phyloP scores from a whole-genome alignment of 2,113 vertebrate species.

The Malurus cyaneus region DNA sequence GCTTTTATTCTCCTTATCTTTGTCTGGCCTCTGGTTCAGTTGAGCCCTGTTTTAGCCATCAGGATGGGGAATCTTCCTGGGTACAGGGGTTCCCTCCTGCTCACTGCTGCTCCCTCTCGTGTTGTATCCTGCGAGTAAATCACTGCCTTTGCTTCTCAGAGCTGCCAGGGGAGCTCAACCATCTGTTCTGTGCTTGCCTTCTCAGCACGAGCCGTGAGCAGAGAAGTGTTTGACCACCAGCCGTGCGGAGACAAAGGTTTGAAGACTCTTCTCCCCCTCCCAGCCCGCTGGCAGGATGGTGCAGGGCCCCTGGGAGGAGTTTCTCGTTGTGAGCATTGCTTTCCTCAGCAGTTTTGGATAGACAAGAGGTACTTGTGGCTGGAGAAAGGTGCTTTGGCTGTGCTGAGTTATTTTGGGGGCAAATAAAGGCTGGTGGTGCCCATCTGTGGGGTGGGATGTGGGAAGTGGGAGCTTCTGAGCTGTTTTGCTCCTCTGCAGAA shows the following conservation, averaged over 20 bases:
- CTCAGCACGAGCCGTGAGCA: neutral
- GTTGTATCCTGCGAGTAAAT: neutral
- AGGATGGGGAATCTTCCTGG: neutral
- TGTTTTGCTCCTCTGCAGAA: neutral
- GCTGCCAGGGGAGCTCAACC: neutral
- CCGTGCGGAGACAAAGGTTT: neutral
- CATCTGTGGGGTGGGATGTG: neutral
- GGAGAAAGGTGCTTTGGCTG: neutral
- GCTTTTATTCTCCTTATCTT: no score
- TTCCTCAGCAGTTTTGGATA: neutral
- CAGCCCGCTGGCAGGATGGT: neutral
- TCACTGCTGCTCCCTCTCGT: fast-evolving
- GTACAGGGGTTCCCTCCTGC: neutral
- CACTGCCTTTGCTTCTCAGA: neutral
- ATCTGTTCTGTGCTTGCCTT: neutral
- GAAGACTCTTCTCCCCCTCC: neutral
- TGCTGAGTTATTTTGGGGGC: neutral
- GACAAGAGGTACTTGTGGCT: neutral
- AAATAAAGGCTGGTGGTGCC: neutral
- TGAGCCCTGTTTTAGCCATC: no score
- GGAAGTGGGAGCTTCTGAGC: neutral
- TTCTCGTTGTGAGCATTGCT: fast-evolving
- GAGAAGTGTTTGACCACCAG: neutral
- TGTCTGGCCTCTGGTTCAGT: no score
- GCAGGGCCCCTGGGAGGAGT: neutral